Conservation (phyloP, 2,888 invertebrate genomes). For the Acrocyrtus sp. region DNA sequence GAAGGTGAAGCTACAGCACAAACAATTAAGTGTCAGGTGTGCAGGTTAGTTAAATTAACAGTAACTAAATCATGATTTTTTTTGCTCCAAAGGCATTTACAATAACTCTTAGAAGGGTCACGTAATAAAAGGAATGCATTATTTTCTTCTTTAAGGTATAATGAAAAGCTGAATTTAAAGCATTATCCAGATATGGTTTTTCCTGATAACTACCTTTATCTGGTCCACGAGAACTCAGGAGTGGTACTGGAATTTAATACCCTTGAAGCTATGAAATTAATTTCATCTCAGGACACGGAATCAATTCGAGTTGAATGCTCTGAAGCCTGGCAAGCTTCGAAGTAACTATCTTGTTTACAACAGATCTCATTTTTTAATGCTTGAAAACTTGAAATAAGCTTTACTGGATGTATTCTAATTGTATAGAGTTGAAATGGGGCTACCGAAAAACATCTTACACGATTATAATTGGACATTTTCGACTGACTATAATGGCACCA, state of each 20-base stretch:
- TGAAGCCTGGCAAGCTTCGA: slow-evolving; percentile 89
- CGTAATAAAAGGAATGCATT: background rate
- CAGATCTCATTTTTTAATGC: too few species aligned
- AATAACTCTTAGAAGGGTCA: background rate
- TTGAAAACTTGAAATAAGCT: too few species aligned
- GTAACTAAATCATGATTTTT: background rate
- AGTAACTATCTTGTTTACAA: slow-evolving; percentile 71
- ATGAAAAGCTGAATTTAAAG: slow-evolving; percentile 79
- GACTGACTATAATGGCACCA: slow-evolving; percentile 86
- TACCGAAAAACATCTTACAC: slow-evolving; percentile 77
- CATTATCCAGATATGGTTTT: slow-evolving; percentile 99
- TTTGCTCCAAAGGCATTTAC: background rate
- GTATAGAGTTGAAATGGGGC: slow-evolving; percentile 75
- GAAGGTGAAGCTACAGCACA: slow-evolving; percentile 3
- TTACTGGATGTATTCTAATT: too few species aligned
- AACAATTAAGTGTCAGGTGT: slow-evolving; percentile 57
- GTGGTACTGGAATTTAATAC: slow-evolving; percentile 84
- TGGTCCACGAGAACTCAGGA: slow-evolving; percentile 76
- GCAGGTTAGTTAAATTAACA: slow-evolving; percentile 57
- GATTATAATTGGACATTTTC: slow-evolving; percentile 99
- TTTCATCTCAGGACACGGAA: slow-evolving; percentile 76
- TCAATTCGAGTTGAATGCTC: slow-evolving; percentile 88
- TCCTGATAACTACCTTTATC: slow-evolving; percentile 83
- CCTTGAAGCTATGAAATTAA: slow-evolving; percentile 86
- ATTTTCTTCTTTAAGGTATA: slow-evolving; percentile 71